Percentiles rank a stretch among this genome's conserved stretches.
These are phyloP conservation scores for Sitobion miscanthi DNA, from an alignment of 1,140 invertebrate genomes.

Conservation along the genomic window DNA sequence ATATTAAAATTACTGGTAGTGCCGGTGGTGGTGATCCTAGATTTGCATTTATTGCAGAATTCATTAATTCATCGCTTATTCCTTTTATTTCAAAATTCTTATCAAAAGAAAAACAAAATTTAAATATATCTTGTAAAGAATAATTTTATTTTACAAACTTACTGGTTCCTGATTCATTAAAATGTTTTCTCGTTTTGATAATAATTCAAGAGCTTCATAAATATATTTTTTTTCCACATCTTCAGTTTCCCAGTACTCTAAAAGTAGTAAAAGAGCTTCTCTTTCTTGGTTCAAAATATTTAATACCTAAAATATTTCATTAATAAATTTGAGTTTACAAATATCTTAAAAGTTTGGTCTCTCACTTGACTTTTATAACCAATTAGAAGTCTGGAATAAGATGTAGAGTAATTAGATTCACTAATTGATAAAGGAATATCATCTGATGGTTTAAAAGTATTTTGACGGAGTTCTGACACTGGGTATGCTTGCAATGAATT, in stretches of 20 bases:
- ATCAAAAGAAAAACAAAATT: not conserved
- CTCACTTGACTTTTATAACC: conserved; percentile 70
- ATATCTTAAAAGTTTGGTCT: not conserved
- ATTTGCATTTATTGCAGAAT: not conserved
- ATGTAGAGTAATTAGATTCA: conserved; percentile 64
- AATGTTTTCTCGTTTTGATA: conserved; percentile 45
- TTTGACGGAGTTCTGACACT: conserved; percentile 63
- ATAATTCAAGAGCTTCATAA: conserved; percentile 50
- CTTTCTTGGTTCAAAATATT: conserved; percentile 45
- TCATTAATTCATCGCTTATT: not conserved
- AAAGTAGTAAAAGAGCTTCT: conserved; percentile 33
- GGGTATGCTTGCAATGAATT: conserved; percentile 79
- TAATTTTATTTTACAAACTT: conserved; percentile 6
- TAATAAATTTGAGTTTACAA: not conserved
- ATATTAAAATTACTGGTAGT: conserved; percentile 7
- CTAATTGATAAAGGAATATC: conserved; percentile 64
- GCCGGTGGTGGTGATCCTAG: not conserved
- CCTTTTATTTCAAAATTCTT: not conserved
- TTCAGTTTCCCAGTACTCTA: conserved; percentile 51
- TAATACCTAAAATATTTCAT: conserved; percentile 31
- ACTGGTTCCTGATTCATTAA: conserved; percentile 33
- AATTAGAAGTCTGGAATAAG: conserved; percentile 80
- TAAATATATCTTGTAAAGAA: not conserved
- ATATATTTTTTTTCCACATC: conserved; percentile 52
- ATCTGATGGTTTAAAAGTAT: conserved; percentile 58